These are phyloP conservation scores for Falco berigora DNA, from an alignment of 2,797 vertebrate genomes.

Conservation along the genomic window DNA sequence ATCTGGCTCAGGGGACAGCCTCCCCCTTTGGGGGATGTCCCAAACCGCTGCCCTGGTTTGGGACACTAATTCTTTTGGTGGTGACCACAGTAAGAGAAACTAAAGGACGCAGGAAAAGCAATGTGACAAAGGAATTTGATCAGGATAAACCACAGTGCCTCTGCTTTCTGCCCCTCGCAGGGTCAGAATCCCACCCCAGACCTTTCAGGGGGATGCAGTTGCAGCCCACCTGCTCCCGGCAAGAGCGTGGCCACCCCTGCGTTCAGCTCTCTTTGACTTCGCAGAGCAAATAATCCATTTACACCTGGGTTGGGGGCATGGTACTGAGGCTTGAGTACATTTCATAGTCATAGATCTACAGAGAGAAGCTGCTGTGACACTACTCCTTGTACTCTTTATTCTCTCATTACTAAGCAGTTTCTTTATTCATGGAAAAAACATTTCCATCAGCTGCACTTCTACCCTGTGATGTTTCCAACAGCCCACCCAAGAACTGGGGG, in stretches of 20 bases:
- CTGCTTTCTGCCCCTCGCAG: not conserved
- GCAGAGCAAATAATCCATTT: not conserved
- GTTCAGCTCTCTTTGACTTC: not conserved
- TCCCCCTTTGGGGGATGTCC: not conserved
- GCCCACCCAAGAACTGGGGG: not conserved
- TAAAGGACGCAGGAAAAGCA: not conserved
- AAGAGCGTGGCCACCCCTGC: accelerated
- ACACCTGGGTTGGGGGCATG: not conserved
- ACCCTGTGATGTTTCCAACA: not conserved
- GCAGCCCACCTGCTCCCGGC: not conserved
- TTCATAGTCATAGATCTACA: accelerated
- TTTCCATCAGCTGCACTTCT: not conserved
- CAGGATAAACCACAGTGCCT: not conserved
- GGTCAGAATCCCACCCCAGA: not conserved
- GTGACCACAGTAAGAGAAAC: not conserved
- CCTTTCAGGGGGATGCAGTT: not conserved
- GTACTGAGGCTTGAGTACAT: not conserved
- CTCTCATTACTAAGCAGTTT: not conserved
- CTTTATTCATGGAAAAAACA: not conserved
- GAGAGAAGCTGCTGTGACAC: not conserved
- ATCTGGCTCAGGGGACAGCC: not conserved
- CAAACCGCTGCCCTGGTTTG: not conserved
- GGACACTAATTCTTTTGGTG: not conserved
- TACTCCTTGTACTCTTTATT: not conserved
- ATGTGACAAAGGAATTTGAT: not conserved